Evolutionary conservation across 1,140 invertebrate genomes (phyloP).

Genomic region (Eurosta solidaginis): DNA sequence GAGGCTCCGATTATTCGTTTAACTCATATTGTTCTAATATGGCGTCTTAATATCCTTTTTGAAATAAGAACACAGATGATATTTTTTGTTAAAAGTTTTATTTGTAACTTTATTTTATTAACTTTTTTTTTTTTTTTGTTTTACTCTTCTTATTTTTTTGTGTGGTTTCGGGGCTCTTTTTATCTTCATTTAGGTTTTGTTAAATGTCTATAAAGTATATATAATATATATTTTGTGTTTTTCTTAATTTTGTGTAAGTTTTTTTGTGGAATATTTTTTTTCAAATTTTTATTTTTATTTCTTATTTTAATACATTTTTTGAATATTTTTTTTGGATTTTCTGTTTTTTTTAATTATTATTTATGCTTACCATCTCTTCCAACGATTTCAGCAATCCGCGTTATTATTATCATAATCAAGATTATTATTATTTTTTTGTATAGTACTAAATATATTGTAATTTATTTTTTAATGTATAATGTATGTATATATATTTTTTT

Average conservation of each 20-base stretch:
- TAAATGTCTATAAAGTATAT: constrained; percentile 59
- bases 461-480: constrained; percentile 25
- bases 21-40: no score
- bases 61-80: constrained; percentile 15
- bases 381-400: constrained; percentile 30
- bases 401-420: background rate
- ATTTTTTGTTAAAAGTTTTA: constrained; percentile 42
- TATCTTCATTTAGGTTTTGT: constrained; percentile 38
- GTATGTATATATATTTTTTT: background rate
- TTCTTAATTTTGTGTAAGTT: background rate
- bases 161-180: background rate
- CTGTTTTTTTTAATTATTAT: constrained; percentile 41
- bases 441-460: constrained; percentile 37
- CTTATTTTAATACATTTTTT: background rate
- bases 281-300: background rate
- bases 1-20: no score
- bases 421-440: constrained; percentile 1
- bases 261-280: constrained; percentile 3
- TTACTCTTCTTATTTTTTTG: constrained; percentile 9
- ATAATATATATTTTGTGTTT: constrained; percentile 56
- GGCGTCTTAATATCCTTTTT: background rate
- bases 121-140: background rate
- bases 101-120: constrained; percentile 43
- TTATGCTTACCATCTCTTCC: constrained; percentile 35
- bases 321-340: constrained; percentile 40